Evolutionary conservation across 2,797 vertebrate genomes (phyloP), one percentile per base, ranked within the genome.

Genomic region (Leptoclinus maculatus): DNA sequence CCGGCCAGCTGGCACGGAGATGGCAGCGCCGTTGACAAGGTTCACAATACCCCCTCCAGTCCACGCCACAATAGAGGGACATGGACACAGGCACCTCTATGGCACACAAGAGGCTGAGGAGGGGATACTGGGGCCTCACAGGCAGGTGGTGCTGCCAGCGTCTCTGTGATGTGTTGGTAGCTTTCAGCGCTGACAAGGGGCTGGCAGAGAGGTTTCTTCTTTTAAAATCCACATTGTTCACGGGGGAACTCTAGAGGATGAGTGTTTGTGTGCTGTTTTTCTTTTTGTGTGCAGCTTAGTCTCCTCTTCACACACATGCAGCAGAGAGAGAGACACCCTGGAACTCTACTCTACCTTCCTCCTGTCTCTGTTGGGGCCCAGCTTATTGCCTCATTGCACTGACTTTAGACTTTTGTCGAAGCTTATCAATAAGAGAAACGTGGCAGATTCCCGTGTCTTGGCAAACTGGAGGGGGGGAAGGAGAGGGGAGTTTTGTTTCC

Each of bases 1-100:
- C 78, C 82, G 51, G 94, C 95, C 95, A 95, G 94, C 94, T 95
- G 95, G 94, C 95, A 94, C 81, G 65, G 84, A 84, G 87, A 91
- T 90, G 92, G 91, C 93, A 91, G 87, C 72, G 89, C 88, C 84
- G 80, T 89, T 92, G 90, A 94, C 93, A 88, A 79, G 83, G 89
- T 89, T 89, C 87, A 95, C 94, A 95, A 95, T 94, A 91, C 89
- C 90, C 88, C 90, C 92, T 93, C 91, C 67, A 92, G 92, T 92
- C 87, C 87, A 62, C 66, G 78, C 88, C 78, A 93, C 91, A 93
- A 92, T 94, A 76, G 92, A 81, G 85, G 89, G 92, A 93, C 92
- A 92, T 76, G 92, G 90, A 94, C 89, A 91, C 86, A 91, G 92
- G 89, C 91, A 92, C 92, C 91, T 93, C 91, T 88, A 85, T 92